These are phyloP conservation scores for Phallusia fumigata DNA, from an alignment of 23 tunicate species.

Conservation along the genomic window DNA sequence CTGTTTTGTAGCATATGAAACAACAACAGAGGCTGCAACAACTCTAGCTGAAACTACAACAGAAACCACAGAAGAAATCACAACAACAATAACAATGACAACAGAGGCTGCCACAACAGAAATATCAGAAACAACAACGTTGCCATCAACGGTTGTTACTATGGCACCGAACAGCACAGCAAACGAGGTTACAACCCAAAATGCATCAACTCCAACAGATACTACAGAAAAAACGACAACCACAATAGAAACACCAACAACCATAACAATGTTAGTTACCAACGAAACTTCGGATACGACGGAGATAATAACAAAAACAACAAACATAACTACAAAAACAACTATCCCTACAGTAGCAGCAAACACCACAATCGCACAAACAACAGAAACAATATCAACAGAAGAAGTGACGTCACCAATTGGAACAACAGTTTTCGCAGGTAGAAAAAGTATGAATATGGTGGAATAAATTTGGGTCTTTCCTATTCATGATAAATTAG, in stretches of 20 bases:
- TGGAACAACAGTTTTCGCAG: not conserved
- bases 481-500: too few relatives aligned
- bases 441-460: too few relatives aligned
- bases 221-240: not conserved
- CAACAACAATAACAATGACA: not conserved
- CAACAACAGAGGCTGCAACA: not conserved
- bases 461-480: too few relatives aligned
- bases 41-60: not conserved
- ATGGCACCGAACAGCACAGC: too few relatives aligned
- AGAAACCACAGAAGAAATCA: not conserved
- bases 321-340: not conserved
- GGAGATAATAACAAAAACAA: too few relatives aligned
- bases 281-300: too few relatives aligned
- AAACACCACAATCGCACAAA: not conserved
- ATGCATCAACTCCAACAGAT: too few relatives aligned
- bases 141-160: too few relatives aligned
- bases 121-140: too few relatives aligned
- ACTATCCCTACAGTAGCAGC: not conserved
- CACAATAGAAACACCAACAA: not conserved
- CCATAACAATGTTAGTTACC: not conserved
- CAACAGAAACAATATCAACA: not conserved
- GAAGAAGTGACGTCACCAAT: not conserved
- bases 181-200: too few relatives aligned
- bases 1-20: not conserved
- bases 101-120: not conserved